These are phyloP conservation scores for Chaetoderma sp. DNA, from an alignment of 2,888 invertebrate genomes.

Conservation along the genomic window DNA sequence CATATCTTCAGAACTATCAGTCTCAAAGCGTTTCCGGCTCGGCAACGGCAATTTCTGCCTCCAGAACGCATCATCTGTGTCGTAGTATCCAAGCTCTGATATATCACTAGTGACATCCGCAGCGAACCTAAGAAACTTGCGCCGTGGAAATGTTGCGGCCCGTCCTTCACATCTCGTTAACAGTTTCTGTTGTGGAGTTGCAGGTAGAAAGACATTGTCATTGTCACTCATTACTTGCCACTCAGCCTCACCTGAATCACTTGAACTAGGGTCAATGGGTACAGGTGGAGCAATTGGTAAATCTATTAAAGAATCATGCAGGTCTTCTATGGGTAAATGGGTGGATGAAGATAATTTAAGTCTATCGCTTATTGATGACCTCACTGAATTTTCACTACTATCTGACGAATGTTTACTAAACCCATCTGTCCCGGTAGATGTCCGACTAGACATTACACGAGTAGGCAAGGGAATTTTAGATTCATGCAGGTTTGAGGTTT, in stretches of 20 bases:
- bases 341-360: too few species aligned
- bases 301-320: constrained; percentile 42
- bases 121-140: constrained; percentile 48
- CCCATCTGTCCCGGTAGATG: too few species aligned
- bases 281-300: constrained; percentile 48
- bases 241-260: not conserved
- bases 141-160: constrained; percentile 47
- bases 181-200: not conserved
- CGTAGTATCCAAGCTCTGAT: constrained; percentile 58
- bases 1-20: constrained; percentile 56
- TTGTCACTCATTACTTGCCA: not conserved
- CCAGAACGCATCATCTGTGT: constrained; percentile 63
- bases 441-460: too few species aligned
- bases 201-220: constrained; percentile 46
- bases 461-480: too few species aligned
- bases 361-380: too few species aligned
- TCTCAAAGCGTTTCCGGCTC: constrained; percentile 39
- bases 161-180: constrained; percentile 32
- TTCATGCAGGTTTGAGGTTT: too few species aligned
- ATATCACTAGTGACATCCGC: constrained; percentile 53
- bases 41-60: constrained; percentile 48
- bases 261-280: constrained; percentile 35
- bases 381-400: too few species aligned
- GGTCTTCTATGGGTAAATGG: too few species aligned
- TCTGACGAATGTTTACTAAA: too few species aligned